Evolutionary conservation across 2,797 vertebrate species (phyloP).

Genomic region (Sebastes kiyomatsui): DNA sequence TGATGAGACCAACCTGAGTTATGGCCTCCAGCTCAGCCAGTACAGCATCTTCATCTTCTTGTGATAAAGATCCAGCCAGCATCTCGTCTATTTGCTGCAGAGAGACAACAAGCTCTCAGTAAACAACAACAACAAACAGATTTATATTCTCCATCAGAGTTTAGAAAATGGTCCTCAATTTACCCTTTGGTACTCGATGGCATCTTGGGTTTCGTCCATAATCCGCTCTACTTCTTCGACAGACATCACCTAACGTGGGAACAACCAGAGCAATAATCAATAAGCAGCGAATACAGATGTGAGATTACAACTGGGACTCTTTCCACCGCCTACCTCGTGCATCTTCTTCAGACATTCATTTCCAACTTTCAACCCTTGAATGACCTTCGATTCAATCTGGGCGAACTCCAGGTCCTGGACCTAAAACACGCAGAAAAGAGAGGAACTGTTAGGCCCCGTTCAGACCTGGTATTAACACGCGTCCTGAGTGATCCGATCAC

Average conservation of each 20-base stretch:
- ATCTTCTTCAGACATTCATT: conserved; percentile 68
- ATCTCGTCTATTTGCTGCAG: conserved; percentile 96
- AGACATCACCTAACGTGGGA: conserved; percentile 87
- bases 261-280: neutral
- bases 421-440: conserved; percentile 70
- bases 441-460: rapidly evolving
- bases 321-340: conserved; percentile 82
- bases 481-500: too few species aligned
- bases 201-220: conserved; percentile 94
- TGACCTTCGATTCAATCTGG: conserved; percentile 95
- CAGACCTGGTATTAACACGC: too few species aligned
- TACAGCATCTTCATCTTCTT: conserved; percentile 94
- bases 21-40: conserved; percentile 92
- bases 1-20: conserved; percentile 85
- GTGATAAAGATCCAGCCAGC: conserved; percentile 88
- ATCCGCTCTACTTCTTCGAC: conserved; percentile 95
- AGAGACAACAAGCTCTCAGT: neutral
- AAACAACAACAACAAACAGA: too few species aligned
- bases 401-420: conserved; percentile 92
- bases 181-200: conserved; percentile 94
- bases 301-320: neutral
- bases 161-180: neutral
- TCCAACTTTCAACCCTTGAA: conserved; percentile 92
- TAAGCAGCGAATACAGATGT: rapidly evolving
- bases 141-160: neutral